Percentiles rank a stretch among this genome's conserved stretches.
These are phyloP conservation scores for Stigmatopora argus DNA, from an alignment of 2,113 vertebrate genomes.

Conservation along the genomic window DNA sequence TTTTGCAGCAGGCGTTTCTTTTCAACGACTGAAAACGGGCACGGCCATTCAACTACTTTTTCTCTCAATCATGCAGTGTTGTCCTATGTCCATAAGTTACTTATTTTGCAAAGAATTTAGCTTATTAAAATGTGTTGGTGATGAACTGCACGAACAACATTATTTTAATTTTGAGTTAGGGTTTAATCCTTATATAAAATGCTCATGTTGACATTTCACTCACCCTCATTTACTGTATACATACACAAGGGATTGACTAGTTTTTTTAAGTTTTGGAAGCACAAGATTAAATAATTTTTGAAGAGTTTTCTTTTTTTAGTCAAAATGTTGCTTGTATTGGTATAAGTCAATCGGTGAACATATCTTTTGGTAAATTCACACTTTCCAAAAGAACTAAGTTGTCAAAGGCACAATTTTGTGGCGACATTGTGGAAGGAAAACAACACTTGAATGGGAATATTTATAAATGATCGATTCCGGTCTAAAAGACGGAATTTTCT, in stretches of 20 bases:
- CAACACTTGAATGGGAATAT: background rate
- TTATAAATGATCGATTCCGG: background rate
- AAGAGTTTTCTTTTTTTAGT: background rate
- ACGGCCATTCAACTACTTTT: background rate
- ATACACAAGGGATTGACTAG: background rate
- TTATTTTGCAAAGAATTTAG: background rate
- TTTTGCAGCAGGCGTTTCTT: background rate
- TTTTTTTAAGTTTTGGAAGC: conserved; percentile 12
- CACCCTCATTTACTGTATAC: background rate
- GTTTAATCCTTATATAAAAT: background rate
- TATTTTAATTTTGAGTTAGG: background rate
- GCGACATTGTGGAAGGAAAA: background rate
- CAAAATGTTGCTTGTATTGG: background rate
- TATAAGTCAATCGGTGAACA: background rate
- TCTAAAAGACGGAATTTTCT: background rate
- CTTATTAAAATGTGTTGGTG: background rate
- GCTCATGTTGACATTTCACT: background rate
- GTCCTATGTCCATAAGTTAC: background rate
- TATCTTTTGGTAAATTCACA: background rate
- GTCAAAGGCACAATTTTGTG: conserved; percentile 38
- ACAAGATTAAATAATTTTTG: background rate
- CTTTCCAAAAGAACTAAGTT: background rate
- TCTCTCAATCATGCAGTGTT: background rate
- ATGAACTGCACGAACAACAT: background rate
- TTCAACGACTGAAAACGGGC: background rate